Percentiles rank a stretch among this genome's conserved stretches.
Conservation (phyloP, 2,113 vertebrate species). For the Budorcas taxicolor region DNA sequence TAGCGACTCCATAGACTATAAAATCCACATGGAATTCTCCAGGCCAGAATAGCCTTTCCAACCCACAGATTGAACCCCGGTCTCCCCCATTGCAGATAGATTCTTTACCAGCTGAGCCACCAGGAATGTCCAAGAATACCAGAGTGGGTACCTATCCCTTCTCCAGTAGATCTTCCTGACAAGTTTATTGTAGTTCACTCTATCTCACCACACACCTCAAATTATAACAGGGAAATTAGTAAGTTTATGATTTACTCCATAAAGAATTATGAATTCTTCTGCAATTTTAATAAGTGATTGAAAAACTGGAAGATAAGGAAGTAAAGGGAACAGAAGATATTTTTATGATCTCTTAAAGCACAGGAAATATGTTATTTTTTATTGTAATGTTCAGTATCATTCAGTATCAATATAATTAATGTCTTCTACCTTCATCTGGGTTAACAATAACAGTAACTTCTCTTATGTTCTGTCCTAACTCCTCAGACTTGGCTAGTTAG, state of each 20-base stretch:
- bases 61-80: accelerated
- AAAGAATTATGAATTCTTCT: neutral
- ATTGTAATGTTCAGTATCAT: neutral
- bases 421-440: neutral
- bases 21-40: neutral
- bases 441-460: neutral
- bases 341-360: neutral
- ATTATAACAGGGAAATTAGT: neutral
- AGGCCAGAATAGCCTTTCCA: neutral
- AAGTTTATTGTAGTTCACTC: neutral
- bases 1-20: neutral
- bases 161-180: neutral
- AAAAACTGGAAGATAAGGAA: neutral
- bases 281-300: neutral
- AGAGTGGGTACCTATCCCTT: neutral
- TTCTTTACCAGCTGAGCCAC: neutral
- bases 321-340: neutral
- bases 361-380: neutral
- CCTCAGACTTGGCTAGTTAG: neutral
- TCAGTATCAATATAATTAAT: neutral
- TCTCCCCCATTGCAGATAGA: neutral
- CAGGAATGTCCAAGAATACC: neutral
- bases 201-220: neutral
- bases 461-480: neutral
- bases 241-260: neutral